These are phyloP conservation scores for Corbicula japonica DNA, from an alignment of 2,888 invertebrate species.

Conservation along the genomic window DNA sequence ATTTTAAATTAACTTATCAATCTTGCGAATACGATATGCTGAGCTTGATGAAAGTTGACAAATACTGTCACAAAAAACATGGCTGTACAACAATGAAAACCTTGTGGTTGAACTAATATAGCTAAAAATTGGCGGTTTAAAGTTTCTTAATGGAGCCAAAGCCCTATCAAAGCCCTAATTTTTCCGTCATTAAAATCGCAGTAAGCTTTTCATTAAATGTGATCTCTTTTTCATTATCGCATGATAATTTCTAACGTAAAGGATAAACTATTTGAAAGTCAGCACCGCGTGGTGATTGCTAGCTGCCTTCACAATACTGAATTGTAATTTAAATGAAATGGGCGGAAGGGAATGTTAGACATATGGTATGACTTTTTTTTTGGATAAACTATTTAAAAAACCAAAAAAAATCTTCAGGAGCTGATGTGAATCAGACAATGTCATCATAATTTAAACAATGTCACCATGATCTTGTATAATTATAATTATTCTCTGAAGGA, in stretches of 20 bases:
- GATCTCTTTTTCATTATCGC: constrained; percentile 48
- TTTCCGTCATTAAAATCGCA: constrained; percentile 44
- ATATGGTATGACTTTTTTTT: constrained; percentile 15
- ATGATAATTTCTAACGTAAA: constrained; percentile 33
- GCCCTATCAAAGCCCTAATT: constrained; percentile 46
- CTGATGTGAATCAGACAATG: too few relatives aligned
- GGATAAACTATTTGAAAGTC: constrained; percentile 20
- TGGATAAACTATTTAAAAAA: too few relatives aligned
- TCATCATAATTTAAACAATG: too few relatives aligned
- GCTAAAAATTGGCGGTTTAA: constrained; percentile 43
- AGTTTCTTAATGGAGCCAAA: constrained; percentile 35
- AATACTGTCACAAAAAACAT: constrained; percentile 49
- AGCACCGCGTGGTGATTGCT: background rate
- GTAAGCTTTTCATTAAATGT: constrained; percentile 53
- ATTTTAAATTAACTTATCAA: constrained; percentile 58
- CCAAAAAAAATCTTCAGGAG: too few relatives aligned
- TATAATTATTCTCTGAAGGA: too few relatives aligned
- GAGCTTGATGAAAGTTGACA: constrained; percentile 25
- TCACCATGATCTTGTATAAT: too few relatives aligned
- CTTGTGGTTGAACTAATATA: constrained; percentile 55
- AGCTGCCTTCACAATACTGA: constrained; percentile 1
- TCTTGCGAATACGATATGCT: constrained; percentile 45
- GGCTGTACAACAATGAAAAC: constrained; percentile 33
- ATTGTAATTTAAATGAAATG: constrained; percentile 30
- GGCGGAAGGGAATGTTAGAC: constrained; percentile 38